Percentiles rank a stretch among this genome's conserved stretches.
These are phyloP conservation scores for Clarias macrocephalus DNA, from an alignment of 2,113 vertebrate genomes.

Conservation along the genomic window DNA sequence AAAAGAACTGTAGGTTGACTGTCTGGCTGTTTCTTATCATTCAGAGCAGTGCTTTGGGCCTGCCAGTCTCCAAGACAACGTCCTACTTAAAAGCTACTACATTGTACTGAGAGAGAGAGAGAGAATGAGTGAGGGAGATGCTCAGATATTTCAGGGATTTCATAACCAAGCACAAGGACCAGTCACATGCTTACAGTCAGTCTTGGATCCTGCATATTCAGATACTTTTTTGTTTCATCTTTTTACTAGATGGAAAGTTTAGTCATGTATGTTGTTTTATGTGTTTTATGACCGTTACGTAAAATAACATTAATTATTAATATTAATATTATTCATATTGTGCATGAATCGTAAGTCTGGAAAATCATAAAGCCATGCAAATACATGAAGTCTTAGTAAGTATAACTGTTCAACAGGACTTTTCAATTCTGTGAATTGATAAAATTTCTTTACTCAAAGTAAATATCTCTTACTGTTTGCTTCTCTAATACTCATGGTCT, in stretches of 20 bases:
- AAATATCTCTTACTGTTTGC: background rate
- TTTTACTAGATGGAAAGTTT: background rate
- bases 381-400: background rate
- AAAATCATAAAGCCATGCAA: background rate
- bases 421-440: background rate
- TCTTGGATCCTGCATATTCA: conserved; percentile 18
- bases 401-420: background rate
- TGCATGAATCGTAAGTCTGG: background rate
- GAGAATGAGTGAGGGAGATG: background rate
- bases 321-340: conserved; percentile 9
- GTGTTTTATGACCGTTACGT: background rate
- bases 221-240: background rate
- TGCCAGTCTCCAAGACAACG: conserved; percentile 69
- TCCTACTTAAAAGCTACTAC: conserved; percentile 63
- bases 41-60: conserved; percentile 50
- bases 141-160: conserved; percentile 27
- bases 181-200: conserved; percentile 5
- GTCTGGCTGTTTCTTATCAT: conserved; percentile 55
- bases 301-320: background rate
- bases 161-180: conserved; percentile 11
- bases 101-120: conserved; percentile 25
- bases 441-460: background rate
- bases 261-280: background rate
- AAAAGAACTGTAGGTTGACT: background rate
- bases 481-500: background rate